phyloP scores from a whole-genome alignment of 23 tunicate genomes.

The Styela plicata region DNA sequence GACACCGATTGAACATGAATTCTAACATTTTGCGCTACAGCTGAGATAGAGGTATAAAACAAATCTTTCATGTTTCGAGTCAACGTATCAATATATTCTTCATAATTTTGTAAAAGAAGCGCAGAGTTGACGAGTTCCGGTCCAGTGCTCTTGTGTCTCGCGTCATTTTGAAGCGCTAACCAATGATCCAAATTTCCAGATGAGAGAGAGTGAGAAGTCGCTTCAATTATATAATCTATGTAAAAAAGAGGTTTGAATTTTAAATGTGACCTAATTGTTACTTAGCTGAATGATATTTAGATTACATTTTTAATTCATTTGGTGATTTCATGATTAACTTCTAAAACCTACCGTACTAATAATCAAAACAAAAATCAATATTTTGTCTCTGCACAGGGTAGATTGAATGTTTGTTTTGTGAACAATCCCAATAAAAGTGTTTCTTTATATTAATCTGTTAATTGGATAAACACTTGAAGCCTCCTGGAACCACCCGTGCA shows the following conservation, averaged over 20 bases:
- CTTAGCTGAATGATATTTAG: no score
- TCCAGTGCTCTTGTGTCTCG: neutral
- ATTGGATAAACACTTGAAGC: no score
- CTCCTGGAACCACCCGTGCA: no score
- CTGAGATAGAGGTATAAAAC: conserved; percentile 3
- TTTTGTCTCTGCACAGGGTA: no score
- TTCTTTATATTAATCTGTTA: no score
- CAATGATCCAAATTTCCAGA: neutral
- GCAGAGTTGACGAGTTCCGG: conserved; percentile 26
- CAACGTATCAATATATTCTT: conserved; percentile 45
- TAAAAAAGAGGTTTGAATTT: neutral
- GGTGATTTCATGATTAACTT: no score
- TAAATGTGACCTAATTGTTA: no score
- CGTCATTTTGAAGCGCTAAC: conserved; percentile 10
- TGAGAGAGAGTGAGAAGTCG: conserved; percentile 34
- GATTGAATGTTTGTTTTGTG: no score
- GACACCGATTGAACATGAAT: conserved; percentile 15
- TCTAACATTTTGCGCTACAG: conserved; percentile 39
- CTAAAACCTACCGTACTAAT: no score
- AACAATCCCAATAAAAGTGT: no score
- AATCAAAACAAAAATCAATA: no score
- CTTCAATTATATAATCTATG: conserved; percentile 49
- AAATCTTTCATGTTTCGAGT: conserved; percentile 41
- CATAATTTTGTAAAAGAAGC: conserved; percentile 43
- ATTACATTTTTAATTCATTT: no score